phyloP scores from a whole-genome alignment of 2,888 invertebrate species.

The Pediacus dermestoides region DNA sequence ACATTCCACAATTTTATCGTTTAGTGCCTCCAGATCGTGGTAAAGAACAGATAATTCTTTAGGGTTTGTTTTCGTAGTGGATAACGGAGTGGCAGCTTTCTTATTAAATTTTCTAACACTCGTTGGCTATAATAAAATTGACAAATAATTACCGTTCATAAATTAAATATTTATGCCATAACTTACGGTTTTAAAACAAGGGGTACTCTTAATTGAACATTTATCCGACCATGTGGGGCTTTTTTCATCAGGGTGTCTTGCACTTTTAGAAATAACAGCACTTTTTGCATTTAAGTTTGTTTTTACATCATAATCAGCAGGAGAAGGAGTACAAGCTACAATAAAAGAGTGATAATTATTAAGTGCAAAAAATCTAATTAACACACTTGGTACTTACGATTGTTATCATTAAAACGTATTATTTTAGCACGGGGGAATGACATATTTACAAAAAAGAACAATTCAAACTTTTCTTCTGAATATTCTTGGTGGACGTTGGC shows the following conservation, averaged over 20 bases:
- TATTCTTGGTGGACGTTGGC: too few species aligned
- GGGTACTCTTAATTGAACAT: constrained; percentile 31
- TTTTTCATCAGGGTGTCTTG: constrained; percentile 45
- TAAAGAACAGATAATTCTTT: constrained; percentile 18
- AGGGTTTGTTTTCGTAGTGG: constrained; percentile 9
- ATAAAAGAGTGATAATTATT: constrained; percentile 12
- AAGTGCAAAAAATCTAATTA: constrained; percentile 8
- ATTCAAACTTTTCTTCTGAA: too few species aligned
- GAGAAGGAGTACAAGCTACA: constrained; percentile 52
- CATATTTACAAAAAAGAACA: constrained; percentile 41
- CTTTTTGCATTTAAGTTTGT: constrained; percentile 47
- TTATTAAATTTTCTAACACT: too few species aligned
- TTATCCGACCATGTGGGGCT: constrained; percentile 39
- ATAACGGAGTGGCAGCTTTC: constrained; percentile 21
- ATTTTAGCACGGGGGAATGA: constrained; percentile 58
- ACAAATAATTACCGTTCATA: too few species aligned
- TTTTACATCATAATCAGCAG: constrained; percentile 53
- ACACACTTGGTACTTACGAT: constrained; percentile 47
- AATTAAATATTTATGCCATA: too few species aligned
- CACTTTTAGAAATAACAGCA: constrained; percentile 45
- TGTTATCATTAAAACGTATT: constrained; percentile 55
- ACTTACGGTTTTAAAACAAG: constrained; percentile 48
- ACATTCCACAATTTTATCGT: constrained; percentile 55
- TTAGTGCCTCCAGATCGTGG: constrained; percentile 45
- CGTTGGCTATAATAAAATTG: constrained; percentile 38